Conservation (phyloP, 2,113 vertebrate species). For the Erythrocebus patas region DNA sequence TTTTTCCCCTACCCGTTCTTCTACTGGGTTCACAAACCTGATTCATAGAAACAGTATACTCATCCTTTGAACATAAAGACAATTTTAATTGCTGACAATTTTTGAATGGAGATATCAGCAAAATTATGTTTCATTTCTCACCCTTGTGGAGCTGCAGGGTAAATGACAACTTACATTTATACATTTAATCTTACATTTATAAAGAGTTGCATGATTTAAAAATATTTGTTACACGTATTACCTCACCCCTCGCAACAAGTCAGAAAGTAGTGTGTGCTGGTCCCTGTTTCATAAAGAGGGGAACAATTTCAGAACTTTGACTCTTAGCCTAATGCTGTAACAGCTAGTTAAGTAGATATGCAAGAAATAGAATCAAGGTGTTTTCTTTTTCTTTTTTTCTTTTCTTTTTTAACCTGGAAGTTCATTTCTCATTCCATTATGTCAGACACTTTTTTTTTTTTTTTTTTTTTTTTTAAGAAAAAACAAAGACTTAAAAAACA, state of each 20-base stretch:
- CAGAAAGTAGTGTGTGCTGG: background rate
- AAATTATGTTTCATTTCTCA: constrained; percentile 10
- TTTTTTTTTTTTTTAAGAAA: background rate
- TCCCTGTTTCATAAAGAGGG: background rate
- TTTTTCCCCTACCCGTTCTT: background rate
- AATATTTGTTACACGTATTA: background rate
- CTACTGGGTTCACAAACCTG: background rate
- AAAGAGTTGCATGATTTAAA: constrained; percentile 2
- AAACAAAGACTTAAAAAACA: background rate
- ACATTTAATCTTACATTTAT: constrained; percentile 27
- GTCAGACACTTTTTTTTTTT: background rate
- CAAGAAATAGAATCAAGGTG: background rate
- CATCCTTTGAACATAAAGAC: background rate
- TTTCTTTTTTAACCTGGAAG: background rate
- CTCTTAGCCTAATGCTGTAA: background rate
- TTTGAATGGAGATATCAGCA: constrained; percentile 1
- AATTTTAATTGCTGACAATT: background rate
- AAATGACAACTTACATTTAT: constrained; percentile 44
- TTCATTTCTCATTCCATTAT: background rate
- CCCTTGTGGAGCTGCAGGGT: background rate
- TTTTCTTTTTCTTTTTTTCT: background rate
- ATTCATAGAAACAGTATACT: background rate
- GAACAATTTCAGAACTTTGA: background rate
- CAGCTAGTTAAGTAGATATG: background rate
- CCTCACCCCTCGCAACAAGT: background rate